Conservation (phyloP, 2,113 vertebrate genomes). For the Microcebus griseorufus region DNA sequence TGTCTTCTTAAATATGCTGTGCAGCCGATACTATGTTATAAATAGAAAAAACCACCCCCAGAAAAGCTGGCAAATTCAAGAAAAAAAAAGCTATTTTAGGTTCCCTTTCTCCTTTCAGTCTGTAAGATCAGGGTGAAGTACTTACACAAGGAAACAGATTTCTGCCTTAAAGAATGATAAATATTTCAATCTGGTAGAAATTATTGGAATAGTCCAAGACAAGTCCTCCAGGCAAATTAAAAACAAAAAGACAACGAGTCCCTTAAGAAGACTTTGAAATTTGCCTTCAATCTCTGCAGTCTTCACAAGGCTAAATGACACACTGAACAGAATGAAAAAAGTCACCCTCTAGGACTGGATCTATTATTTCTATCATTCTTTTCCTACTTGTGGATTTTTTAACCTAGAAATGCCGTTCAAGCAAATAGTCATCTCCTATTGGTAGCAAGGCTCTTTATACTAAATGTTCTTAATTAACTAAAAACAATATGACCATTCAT, state of each 20-base stretch:
- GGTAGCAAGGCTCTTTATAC: constrained; percentile 4
- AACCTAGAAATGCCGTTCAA: constrained; percentile 60
- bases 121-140: neutral
- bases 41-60: constrained; percentile 65
- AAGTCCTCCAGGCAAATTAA: neutral
- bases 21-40: constrained; percentile 66
- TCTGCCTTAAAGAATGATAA: constrained; percentile 69
- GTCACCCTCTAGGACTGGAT: neutral
- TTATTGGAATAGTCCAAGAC: neutral
- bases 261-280: neutral
- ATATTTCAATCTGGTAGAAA: constrained; percentile 54
- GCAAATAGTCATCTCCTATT: neutral
- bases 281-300: neutral
- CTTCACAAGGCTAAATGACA: neutral
- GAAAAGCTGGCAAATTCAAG: constrained; percentile 41
- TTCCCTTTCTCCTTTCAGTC: neutral
- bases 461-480: constrained; percentile 26
- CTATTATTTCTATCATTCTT: neutral
- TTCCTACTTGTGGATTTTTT: neutral
- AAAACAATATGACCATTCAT: constrained; percentile 39
- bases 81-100: constrained; percentile 51
- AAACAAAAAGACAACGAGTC: neutral
- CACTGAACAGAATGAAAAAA: neutral
- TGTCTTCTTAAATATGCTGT: constrained; percentile 61
- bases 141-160: constrained; percentile 46